Conservation (phyloP, 2,888 invertebrate species). For the Epinotia nisella region DNA sequence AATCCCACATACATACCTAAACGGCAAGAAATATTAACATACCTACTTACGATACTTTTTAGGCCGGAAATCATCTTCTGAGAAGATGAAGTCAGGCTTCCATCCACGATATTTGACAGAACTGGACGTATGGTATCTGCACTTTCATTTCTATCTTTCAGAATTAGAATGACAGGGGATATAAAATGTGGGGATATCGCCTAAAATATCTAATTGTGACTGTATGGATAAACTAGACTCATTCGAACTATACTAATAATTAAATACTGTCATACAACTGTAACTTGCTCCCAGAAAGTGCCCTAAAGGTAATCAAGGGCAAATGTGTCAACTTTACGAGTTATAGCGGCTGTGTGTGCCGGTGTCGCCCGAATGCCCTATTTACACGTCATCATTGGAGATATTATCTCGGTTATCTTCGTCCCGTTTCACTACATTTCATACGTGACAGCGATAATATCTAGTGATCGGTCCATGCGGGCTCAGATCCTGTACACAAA, state of each 20-base stretch:
- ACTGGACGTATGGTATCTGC: no score
- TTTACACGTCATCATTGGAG: conserved; percentile 30
- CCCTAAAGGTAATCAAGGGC: conserved; percentile 11
- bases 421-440: conserved; percentile 33
- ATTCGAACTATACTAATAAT: neutral
- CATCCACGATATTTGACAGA: no score
- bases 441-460: conserved; percentile 19
- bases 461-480: neutral
- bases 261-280: neutral
- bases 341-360: neutral
- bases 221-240: no score
- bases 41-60: no score
- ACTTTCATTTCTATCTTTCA: no score
- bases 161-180: no score
- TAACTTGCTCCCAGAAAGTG: neutral
- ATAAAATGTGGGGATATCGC: no score
- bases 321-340: conserved; percentile 26
- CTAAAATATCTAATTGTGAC: no score
- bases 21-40: no score
- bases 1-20: no score
- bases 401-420: conserved; percentile 32
- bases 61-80: no score
- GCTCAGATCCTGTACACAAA: neutral
- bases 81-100: no score
- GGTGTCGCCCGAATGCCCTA: conserved; percentile 19